These are phyloP conservation scores for Anthophora plumipes DNA, from an alignment of 2,888 invertebrate species.

Conservation along the genomic window DNA sequence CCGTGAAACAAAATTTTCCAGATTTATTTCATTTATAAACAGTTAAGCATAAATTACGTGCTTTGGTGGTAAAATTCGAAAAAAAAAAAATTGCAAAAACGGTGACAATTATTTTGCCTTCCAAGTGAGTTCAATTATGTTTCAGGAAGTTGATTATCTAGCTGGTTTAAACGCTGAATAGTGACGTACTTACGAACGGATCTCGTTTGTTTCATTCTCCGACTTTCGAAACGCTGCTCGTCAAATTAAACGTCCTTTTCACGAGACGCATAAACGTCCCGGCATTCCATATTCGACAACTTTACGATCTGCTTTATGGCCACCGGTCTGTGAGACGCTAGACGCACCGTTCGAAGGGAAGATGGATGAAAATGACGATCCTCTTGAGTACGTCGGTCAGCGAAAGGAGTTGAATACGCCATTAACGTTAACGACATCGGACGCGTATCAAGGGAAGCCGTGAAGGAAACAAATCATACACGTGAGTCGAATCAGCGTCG, in stretches of 20 bases:
- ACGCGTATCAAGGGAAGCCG: neutral
- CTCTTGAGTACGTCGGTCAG: neutral
- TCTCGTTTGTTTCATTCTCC: slow-evolving; percentile 3
- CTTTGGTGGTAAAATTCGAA: too few relatives aligned
- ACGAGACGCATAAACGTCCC: slow-evolving; percentile 44
- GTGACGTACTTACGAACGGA: neutral
- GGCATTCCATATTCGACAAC: slow-evolving; percentile 50
- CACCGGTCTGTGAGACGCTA: neutral
- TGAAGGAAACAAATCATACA: neutral
- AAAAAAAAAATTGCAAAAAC: too few relatives aligned
- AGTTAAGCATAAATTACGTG: too few relatives aligned
- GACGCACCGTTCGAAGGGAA: neutral
- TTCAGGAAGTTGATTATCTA: neutral
- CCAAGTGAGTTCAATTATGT: too few relatives aligned
- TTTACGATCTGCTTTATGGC: slow-evolving; percentile 60
- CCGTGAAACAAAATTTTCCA: too few relatives aligned
- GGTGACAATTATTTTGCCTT: too few relatives aligned
- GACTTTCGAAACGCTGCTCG: neutral
- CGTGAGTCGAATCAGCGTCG: slow-evolving; percentile 4
- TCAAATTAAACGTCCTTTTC: neutral
- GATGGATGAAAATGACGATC: slow-evolving; percentile 15
- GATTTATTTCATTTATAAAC: too few relatives aligned
- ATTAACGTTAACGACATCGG: slow-evolving; percentile 35
- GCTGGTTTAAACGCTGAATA: slow-evolving; percentile 1
- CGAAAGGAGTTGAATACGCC: slow-evolving; percentile 22